Evolutionary conservation across 2,888 invertebrate species (phyloP).

Genomic region (Callyntrura guangdongensis): DNA sequence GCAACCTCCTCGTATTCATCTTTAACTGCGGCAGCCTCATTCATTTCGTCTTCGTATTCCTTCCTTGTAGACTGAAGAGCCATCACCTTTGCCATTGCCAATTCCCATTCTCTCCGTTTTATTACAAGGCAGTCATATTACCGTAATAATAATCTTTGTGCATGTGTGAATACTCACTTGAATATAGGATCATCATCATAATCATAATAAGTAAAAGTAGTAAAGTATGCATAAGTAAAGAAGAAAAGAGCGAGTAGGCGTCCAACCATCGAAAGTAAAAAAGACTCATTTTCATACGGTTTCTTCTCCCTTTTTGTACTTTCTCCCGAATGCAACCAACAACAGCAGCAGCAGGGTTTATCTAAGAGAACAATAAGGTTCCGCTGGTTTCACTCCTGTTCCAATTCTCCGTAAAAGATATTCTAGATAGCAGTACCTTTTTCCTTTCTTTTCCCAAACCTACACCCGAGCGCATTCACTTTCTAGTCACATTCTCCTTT

Average conservation of each 20-base stretch:
- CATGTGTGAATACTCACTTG: not conserved
- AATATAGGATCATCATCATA: constrained; percentile 22
- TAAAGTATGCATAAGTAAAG: constrained; percentile 47
- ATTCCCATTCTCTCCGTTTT: constrained; percentile 32
- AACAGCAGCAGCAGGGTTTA: constrained; percentile 18
- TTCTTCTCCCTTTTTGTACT: not conserved
- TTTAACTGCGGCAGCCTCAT: constrained; percentile 11
- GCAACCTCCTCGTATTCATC: constrained; percentile 30
- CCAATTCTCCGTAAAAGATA: not conserved
- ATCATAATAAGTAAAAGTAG: constrained; percentile 6
- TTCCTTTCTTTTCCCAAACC: constrained; percentile 55
- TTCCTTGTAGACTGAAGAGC: constrained; percentile 12
- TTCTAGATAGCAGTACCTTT: constrained; percentile 20
- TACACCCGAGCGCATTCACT: constrained; percentile 44
- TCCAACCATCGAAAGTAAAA: constrained; percentile 55
- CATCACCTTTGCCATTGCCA: constrained; percentile 12
- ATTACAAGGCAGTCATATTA: constrained; percentile 49
- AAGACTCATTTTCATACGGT: constrained; percentile 1
- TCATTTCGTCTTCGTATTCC: constrained; percentile 52
- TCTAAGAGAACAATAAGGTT: constrained; percentile 56
- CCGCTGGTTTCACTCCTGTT: constrained; percentile 2
- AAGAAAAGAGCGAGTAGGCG: constrained; percentile 22
- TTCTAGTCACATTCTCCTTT: constrained; percentile 69
- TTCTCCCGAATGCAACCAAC: not conserved
- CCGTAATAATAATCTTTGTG: constrained; percentile 59